Evolutionary conservation across 2,113 vertebrate species (phyloP), one percentile per base, ranked within the genome.

Genomic region (Azemiops feae): DNA sequence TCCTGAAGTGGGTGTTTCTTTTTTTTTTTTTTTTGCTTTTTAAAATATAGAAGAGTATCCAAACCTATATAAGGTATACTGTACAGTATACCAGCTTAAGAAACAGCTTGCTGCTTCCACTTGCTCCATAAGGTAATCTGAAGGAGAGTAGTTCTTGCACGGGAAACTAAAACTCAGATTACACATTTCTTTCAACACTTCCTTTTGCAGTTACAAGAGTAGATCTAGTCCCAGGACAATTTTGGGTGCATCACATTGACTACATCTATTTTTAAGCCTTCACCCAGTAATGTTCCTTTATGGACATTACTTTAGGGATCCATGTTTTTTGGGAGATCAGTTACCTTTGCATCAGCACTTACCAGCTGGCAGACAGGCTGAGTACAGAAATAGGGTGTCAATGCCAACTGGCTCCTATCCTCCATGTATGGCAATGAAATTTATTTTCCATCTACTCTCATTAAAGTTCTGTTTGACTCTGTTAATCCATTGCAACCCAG

Each of bases 361-460:
- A 92, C 85, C 96, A 97, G 96, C 94, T 97, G 96, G 96, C 92
- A 53, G 69, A 53, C 91, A 95, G 95, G 25, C 16, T 90, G 94
- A 88, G 91, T 95, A 93, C 95, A 96, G 93, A 95, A 96, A 96
- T 95, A 95, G 93, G 43, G 92, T 94, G 64, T 94, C 93, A 85
- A 12, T 91, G 93, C 91, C 94, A 92, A 95, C 25, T 95, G 94
- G 96, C 54, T 89, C 93, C 87, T 60, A 64, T 91, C 93, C 88
- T 96, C 96, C 92, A 87, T 94, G 91, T 92, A 94, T 23, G 88
- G 93, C 88, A 90, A 69, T 92, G 94, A 97, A 97, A 96, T 96
- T 94, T 91, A 92, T 95, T 97, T 97, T 97, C 96, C 96, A 94
- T 96, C 88, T 95, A 94, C 60, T 10, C 94, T 96, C 95, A 95